A percentile compares a stretch with the other conserved stretches of the same genome.
Evolutionary conservation across 2,888 invertebrate genomes (phyloP).

Genomic region (Allolobophora icterica): DNA sequence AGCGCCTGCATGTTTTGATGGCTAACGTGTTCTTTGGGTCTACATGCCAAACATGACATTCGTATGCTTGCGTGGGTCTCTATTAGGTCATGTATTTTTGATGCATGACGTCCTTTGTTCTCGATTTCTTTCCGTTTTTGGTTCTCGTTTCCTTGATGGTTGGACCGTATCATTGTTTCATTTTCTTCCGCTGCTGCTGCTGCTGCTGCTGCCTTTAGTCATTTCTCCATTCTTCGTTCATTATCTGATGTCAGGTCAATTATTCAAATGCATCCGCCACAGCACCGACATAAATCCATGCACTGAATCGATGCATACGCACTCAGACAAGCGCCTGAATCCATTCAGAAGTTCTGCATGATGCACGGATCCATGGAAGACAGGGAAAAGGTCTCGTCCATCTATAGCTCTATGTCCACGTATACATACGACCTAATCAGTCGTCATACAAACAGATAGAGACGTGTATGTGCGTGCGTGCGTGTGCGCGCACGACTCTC

Average conservation of each 20-base stretch:
- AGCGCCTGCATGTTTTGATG: too few relatives aligned
- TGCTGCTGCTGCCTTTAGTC: not conserved
- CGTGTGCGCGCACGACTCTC: not conserved
- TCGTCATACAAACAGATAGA: too few relatives aligned
- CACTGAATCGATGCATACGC: not conserved
- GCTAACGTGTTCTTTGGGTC: too few relatives aligned
- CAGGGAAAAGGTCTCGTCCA: not conserved
- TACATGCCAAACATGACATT: not conserved
- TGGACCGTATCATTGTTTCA: not conserved
- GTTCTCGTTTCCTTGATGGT: not conserved
- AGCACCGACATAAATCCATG: not conserved
- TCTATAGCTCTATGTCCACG: not conserved
- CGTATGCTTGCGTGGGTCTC: not conserved
- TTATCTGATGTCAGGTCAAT: not conserved
- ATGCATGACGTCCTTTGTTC: not conserved
- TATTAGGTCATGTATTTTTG: slow-evolving; percentile 8
- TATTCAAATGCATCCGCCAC: not conserved
- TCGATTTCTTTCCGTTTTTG: not conserved
- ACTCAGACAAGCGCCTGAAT: not conserved
- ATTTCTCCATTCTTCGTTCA: not conserved
- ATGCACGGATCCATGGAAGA: not conserved
- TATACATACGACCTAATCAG: too few relatives aligned
- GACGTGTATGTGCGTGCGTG: too few relatives aligned
- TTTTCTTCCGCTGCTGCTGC: not conserved
- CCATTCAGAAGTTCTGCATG: not conserved